Percentiles rank a stretch among this genome's conserved stretches.
These are phyloP conservation scores for Podarcis raffonei DNA, from an alignment of 2,113 vertebrate species.

Conservation along the genomic window DNA sequence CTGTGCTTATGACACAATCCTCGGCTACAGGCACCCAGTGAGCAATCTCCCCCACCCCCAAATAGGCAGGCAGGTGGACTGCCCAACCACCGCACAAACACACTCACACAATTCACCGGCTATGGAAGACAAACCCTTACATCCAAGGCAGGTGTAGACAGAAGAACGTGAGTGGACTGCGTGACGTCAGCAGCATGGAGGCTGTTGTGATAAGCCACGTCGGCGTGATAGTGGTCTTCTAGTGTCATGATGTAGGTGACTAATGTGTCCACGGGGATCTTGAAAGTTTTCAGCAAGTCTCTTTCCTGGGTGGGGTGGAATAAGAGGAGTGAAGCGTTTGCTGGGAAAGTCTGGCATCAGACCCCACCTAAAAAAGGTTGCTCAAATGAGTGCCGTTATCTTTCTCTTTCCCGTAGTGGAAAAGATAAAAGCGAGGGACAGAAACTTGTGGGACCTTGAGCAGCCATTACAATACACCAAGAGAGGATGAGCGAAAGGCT, in stretches of 20 bases:
- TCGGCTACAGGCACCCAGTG: too few species aligned
- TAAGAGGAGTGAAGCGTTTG: too few species aligned
- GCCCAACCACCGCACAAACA: too few species aligned
- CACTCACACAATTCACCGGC: neutral
- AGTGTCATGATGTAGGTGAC: slow-evolving; percentile 90
- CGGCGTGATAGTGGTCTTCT: slow-evolving; percentile 93
- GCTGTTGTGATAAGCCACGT: slow-evolving; percentile 96
- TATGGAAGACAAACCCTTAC: slow-evolving; percentile 70
- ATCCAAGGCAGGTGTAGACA: slow-evolving; percentile 89
- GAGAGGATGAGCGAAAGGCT: neutral
- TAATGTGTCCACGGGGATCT: slow-evolving; percentile 89
- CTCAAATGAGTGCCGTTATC: neutral
- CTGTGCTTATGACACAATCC: neutral
- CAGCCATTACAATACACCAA: neutral
- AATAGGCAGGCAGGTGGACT: too few species aligned
- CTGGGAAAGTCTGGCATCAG: neutral
- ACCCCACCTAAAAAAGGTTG: too few species aligned
- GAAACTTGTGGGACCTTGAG: neutral
- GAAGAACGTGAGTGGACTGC: slow-evolving; percentile 92
- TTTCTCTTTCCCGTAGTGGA: neutral
- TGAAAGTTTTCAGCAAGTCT: slow-evolving; percentile 90
- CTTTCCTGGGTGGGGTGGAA: slow-evolving; percentile 78
- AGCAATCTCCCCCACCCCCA: too few species aligned
- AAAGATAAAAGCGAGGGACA: neutral
- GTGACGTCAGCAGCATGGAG: slow-evolving; percentile 92